Conservation (phyloP, 2,888 invertebrate genomes). For the Cyclophora punctaria region DNA sequence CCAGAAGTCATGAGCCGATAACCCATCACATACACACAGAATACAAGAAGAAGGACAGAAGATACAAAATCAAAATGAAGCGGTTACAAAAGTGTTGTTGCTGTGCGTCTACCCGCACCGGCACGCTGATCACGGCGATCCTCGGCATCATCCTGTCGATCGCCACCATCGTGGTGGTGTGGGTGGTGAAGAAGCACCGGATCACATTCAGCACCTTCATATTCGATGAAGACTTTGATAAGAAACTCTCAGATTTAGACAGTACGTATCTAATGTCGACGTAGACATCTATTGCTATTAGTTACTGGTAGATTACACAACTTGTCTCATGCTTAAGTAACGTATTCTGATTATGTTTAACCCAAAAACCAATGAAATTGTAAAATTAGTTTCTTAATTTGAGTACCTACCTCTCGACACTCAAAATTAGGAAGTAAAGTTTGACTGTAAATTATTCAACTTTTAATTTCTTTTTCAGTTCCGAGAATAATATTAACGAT, state of each 20-base stretch:
- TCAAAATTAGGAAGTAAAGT: no score
- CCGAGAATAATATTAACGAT: conserved; percentile 84
- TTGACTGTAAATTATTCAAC: no score
- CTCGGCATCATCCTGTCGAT: conserved; percentile 85
- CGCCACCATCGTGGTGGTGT: conserved; percentile 79
- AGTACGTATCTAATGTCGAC: conserved; percentile 54
- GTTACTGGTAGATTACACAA: no score
- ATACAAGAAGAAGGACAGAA: not conserved
- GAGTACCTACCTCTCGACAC: no score
- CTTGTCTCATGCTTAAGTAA: no score
- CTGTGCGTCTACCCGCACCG: conserved; percentile 82
- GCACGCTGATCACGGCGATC: conserved; percentile 82
- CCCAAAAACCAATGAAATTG: no score
- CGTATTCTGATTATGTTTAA: no score
- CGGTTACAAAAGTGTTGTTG: conserved; percentile 81
- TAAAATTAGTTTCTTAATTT: no score
- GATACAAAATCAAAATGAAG: conserved; percentile 39
- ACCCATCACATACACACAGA: conserved; percentile 2
- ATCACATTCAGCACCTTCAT: conserved; percentile 86
- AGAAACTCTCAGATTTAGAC: conserved; percentile 76
- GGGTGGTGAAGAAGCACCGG: conserved; percentile 71
- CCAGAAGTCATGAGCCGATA: conserved; percentile 38
- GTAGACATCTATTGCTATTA: not conserved
- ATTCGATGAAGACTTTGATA: conserved; percentile 76
- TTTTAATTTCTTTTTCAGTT: conserved; percentile 65